These are phyloP conservation scores for Anguilla anguilla DNA, from an alignment of 2,797 vertebrate genomes.

Conservation along the genomic window DNA sequence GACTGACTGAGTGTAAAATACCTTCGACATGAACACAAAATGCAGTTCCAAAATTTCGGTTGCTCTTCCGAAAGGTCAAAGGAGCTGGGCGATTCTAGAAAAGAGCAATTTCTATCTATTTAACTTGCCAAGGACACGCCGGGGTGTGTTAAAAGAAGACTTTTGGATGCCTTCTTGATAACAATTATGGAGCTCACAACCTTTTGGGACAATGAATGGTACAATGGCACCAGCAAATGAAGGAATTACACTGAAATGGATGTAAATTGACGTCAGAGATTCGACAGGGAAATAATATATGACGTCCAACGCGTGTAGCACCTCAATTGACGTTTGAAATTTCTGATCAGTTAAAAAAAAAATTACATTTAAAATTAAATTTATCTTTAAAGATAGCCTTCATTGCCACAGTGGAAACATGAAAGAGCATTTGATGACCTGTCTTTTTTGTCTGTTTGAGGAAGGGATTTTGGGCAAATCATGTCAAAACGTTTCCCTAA, in stretches of 20 bases:
- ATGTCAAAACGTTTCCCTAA: not conserved
- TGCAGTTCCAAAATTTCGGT: not conserved
- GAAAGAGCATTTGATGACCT: not conserved
- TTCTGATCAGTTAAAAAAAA: not conserved
- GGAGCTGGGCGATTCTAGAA: no score
- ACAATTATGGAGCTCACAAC: not conserved
- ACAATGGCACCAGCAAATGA: not conserved
- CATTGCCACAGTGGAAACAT: not conserved
- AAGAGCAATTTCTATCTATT: not conserved
- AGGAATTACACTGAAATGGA: not conserved
- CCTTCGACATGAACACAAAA: not conserved
- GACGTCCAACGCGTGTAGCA: not conserved
- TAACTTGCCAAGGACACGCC: not conserved
- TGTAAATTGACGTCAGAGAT: not conserved
- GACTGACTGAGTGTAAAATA: not conserved
- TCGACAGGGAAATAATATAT: not conserved
- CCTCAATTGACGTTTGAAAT: not conserved
- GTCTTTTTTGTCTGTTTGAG: no score
- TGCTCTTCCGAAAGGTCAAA: not conserved
- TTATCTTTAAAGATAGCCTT: not conserved
- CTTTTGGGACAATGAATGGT: not conserved
- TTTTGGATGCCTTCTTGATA: not conserved
- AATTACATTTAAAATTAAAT: not conserved
- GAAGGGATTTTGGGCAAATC: not conserved
- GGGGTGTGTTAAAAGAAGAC: not conserved